Percentiles rank a stretch among this genome's conserved stretches.
phyloP scores from a whole-genome alignment of 2,113 vertebrate genomes.

The Addax nasomaculatus region DNA sequence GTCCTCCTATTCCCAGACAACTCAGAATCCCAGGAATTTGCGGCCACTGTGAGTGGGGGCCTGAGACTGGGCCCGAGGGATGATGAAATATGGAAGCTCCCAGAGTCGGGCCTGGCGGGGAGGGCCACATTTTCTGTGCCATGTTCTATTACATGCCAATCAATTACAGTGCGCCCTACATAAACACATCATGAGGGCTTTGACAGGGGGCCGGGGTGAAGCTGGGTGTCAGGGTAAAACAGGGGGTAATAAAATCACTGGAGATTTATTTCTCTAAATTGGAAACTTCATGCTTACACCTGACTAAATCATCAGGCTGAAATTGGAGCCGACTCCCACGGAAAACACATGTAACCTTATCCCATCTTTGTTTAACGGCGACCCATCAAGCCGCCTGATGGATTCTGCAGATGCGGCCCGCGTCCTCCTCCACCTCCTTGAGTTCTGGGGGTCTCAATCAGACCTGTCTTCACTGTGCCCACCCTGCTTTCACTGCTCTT shows the following conservation, averaged over 20 bases:
- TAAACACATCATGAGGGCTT: slow-evolving; percentile 87
- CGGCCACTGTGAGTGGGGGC: slow-evolving; percentile 20
- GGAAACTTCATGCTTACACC: slow-evolving; percentile 99
- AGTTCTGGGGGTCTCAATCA: slow-evolving; percentile 82
- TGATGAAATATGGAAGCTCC: slow-evolving; percentile 81
- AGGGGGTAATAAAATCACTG: slow-evolving; percentile 98
- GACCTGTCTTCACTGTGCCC: slow-evolving; percentile 74
- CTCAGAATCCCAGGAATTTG: slow-evolving; percentile 69
- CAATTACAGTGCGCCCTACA: slow-evolving; percentile 81
- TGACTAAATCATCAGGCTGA: slow-evolving; percentile 99
- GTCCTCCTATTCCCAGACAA: slow-evolving; percentile 58
- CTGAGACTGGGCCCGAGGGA: slow-evolving; percentile 46
- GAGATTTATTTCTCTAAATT: slow-evolving; percentile 99
- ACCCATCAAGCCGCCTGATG: slow-evolving; percentile 93
- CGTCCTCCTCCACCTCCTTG: slow-evolving; percentile 75
- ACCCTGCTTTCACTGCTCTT: slow-evolving; percentile 36
- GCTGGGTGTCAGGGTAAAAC: slow-evolving; percentile 91
- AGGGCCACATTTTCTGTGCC: slow-evolving; percentile 83
- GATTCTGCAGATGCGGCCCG: slow-evolving; percentile 93
- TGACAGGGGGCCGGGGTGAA: slow-evolving; percentile 89
- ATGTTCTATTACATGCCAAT: slow-evolving; percentile 81
- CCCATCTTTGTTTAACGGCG: slow-evolving; percentile 94
- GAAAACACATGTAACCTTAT: slow-evolving; percentile 95
- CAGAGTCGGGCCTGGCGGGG: slow-evolving; percentile 56
- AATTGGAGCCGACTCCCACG: slow-evolving; percentile 97